Conservation (phyloP, 2,888 invertebrate genomes). For the Chrysolina oricalcia region DNA sequence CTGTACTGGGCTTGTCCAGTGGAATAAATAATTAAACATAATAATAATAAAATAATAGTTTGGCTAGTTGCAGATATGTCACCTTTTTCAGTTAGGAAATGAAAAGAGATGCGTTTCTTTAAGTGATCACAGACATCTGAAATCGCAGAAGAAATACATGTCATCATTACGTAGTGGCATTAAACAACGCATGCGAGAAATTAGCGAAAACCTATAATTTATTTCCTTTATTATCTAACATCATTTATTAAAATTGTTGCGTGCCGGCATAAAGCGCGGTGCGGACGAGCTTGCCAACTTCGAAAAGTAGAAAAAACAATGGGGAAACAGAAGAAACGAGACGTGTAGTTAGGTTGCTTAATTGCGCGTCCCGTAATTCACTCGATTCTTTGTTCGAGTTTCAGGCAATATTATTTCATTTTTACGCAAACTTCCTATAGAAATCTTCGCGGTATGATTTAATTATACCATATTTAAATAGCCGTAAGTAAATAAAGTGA, state of each 20-base stretch:
- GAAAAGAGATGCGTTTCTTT: no score
- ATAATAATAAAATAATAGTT: no score
- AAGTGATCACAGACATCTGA: neutral
- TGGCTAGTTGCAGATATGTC: no score
- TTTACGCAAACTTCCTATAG: slow-evolving; percentile 56
- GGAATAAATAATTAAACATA: no score
- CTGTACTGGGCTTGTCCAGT: no score
- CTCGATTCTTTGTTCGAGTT: slow-evolving; percentile 38
- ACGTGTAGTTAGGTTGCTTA: slow-evolving; percentile 48
- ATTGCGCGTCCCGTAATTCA: slow-evolving; percentile 46
- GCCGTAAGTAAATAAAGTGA: slow-evolving; percentile 23
- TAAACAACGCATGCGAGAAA: neutral
- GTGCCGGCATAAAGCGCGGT: neutral
- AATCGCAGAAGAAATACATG: neutral
- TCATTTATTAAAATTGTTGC: slow-evolving; percentile 20
- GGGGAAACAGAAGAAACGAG: slow-evolving; percentile 17
- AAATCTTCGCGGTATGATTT: slow-evolving; percentile 38
- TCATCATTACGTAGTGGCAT: neutral
- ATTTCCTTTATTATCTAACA: slow-evolving; percentile 9
- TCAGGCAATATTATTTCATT: slow-evolving; percentile 43
- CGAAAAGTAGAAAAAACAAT: slow-evolving; percentile 20
- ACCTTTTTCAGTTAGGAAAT: no score
- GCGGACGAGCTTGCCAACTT: slow-evolving; percentile 12
- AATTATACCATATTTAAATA: slow-evolving; percentile 40
- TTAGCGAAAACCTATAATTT: slow-evolving; percentile 7